Evolutionary conservation across 2,797 vertebrate genomes (phyloP), one percentile per base, ranked within the genome.

Genomic region (Rhinichthys osculus): DNA sequence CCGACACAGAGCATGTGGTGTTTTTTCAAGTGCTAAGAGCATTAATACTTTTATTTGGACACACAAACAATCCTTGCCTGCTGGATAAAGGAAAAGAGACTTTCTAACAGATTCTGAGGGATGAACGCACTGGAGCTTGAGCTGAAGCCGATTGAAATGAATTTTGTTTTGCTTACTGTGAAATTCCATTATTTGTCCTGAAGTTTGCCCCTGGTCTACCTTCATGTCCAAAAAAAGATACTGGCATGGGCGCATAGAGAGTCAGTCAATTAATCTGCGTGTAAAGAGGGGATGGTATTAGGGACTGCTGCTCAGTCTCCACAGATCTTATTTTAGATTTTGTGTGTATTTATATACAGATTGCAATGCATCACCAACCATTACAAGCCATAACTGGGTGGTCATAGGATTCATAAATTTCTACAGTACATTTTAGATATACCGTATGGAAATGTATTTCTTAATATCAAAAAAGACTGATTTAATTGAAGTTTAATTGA

Each of bases 41-140:
- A 81, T 86, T 85, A 81, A 82, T 72, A 38, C 23, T 66, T 76
- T 76, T 74, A 57, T 79, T 82, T 69, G 54, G 33, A 85, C 85
- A 70, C 35, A 30, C 23, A 82, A 59, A 69, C 54, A 67, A 59
- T 74, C 38, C 19, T 42, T 50, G 40, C 4, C 8, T 30, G 3
- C 5, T 73, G 40, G 27, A n/a, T 64, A 4, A 82, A 42, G 17
- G 9, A 33, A 57, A 82, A 72, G n/a, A 47, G 11, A 67, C 30
- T 52, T 19, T 40, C 33, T 27, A 21, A 78, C 38, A 81, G 33
- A 38, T 17, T 70, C 33, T 27, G 47, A 21, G 54, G 80, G 66
- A 81, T 54, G 23, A 70, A 54, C 5, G 50, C 66, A 57, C 66
- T 54, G 66, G 30, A 70, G 47, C 66, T 38, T 42, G 69, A 42